phyloP scores from a whole-genome alignment of 2,888 invertebrate species.

The Meandrusa payeni region DNA sequence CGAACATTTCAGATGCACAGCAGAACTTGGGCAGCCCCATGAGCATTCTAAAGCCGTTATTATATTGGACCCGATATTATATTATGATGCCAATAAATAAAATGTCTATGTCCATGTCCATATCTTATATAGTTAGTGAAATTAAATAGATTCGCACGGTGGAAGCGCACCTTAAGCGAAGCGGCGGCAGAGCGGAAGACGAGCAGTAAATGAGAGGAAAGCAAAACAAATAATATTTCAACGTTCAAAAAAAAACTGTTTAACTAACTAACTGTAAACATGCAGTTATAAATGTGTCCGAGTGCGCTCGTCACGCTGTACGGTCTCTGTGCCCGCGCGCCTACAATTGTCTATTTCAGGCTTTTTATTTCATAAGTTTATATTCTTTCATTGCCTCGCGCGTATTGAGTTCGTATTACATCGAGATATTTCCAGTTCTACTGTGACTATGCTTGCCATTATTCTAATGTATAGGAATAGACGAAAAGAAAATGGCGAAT shows the following conservation, averaged over 20 bases:
- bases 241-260: slow-evolving; percentile 31
- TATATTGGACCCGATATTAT: too few species aligned
- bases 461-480: too few species aligned
- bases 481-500: too few species aligned
- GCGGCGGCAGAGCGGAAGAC: slow-evolving; percentile 33
- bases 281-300: slow-evolving; percentile 22
- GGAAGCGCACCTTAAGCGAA: slow-evolving; percentile 25
- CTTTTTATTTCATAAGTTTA: slow-evolving; percentile 17
- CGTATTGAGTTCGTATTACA: not conserved
- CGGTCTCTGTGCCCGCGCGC: slow-evolving; percentile 17
- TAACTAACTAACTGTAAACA: slow-evolving; percentile 23
- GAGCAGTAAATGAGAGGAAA: slow-evolving; percentile 31
- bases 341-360: slow-evolving; percentile 22
- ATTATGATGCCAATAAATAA: too few species aligned
- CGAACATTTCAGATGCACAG: too few species aligned
- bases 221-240: slow-evolving; percentile 42
- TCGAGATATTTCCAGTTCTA: not conserved
- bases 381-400: not conserved
- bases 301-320: slow-evolving; percentile 12
- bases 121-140: too few species aligned
- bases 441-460: too few species aligned
- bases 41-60: too few species aligned
- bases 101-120: too few species aligned
- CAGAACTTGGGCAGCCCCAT: too few species aligned
- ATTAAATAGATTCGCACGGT: slow-evolving; percentile 42